Conservation (phyloP, 2,888 invertebrate species). For the Chydorus sphaericus region DNA sequence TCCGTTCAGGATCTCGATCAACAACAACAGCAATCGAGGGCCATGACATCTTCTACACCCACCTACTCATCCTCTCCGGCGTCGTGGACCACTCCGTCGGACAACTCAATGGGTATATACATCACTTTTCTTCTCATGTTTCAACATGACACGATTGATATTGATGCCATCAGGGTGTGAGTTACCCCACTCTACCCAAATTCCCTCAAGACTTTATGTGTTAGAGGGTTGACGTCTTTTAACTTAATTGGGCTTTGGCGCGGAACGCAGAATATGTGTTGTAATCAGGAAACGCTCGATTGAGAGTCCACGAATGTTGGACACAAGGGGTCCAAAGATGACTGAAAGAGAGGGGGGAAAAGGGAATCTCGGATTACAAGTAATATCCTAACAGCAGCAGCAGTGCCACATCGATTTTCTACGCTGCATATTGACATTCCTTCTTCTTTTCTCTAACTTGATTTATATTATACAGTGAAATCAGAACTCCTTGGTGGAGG, state of each 20-base stretch:
- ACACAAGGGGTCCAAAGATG: background rate
- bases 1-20: too few species aligned
- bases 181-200: too few species aligned
- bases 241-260: too few species aligned
- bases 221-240: too few species aligned
- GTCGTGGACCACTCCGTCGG: conserved; percentile 4
- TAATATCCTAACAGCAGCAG: too few species aligned
- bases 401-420: conserved; percentile 1
- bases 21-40: conserved; percentile 22
- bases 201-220: too few species aligned
- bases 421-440: conserved; percentile 2
- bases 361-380: conserved; percentile 3
- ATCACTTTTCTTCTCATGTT: too few species aligned
- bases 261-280: too few species aligned
- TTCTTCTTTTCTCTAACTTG: background rate
- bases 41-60: conserved; percentile 6
- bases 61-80: conserved; percentile 5
- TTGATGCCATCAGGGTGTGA: too few species aligned
- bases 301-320: background rate
- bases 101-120: conserved; percentile 1
- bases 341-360: background rate
- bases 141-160: too few species aligned
- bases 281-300: conserved; percentile 4
- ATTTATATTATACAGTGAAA: conserved; percentile 1
- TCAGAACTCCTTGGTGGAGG: conserved; percentile 8